phyloP scores from a whole-genome alignment of 2,797 vertebrate genomes.

The Cheirogaleus major region DNA sequence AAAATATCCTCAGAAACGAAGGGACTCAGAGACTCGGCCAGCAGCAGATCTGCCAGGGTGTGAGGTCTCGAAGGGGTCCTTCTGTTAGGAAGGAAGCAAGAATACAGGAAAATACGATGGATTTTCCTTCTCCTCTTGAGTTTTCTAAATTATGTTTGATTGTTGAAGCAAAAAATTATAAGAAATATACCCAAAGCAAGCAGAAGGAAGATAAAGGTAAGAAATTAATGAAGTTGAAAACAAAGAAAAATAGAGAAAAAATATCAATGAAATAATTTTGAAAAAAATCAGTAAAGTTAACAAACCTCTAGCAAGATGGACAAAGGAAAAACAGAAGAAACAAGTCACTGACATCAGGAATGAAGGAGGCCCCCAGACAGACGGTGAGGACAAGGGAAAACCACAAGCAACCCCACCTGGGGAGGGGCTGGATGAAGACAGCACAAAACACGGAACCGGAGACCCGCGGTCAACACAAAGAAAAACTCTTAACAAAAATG shows the following conservation, averaged over 20 bases:
- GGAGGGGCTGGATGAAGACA: too few relatives aligned
- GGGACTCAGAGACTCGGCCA: too few relatives aligned
- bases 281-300: not conserved
- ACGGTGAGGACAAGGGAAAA: too few relatives aligned
- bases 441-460: not conserved
- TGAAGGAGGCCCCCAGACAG: not conserved
- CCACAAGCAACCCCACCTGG: too few relatives aligned
- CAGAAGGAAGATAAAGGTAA: not conserved
- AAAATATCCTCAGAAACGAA: too few relatives aligned
- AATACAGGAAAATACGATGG: not conserved
- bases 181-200: not conserved
- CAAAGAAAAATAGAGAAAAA: not conserved
- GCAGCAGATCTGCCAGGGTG: too few relatives aligned
- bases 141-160: too few relatives aligned
- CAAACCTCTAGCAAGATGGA: not conserved
- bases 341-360: not conserved
- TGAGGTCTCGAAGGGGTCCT: not conserved
- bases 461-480: not conserved
- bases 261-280: not conserved
- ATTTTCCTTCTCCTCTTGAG: not conserved
- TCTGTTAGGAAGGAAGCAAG: not conserved
- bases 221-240: not conserved
- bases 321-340: not conserved
- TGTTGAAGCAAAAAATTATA: not conserved
- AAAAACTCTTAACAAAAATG: not conserved